Conservation (phyloP, 2,113 vertebrate genomes). For the Hypanus sabinus region DNA sequence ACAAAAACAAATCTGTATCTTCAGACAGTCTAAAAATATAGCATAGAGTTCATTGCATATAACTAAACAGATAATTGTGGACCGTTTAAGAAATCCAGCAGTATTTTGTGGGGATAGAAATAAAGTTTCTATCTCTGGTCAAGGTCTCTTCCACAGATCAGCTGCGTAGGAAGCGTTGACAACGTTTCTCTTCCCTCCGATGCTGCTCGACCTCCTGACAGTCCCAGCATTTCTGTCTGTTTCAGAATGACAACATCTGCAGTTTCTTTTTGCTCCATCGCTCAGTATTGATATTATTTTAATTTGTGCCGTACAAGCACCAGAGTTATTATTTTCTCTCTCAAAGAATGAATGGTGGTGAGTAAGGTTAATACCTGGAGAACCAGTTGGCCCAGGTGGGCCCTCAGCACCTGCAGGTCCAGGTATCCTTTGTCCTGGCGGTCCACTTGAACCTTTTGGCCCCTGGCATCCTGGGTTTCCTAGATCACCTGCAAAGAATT, state of each 20-base stretch:
- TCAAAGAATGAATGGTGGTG: too few relatives aligned
- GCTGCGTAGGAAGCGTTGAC: too few relatives aligned
- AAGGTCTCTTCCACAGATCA: too few relatives aligned
- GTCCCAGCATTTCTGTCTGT: too few relatives aligned
- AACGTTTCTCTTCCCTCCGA: too few relatives aligned
- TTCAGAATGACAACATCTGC: too few relatives aligned
- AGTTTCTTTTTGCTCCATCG: not conserved
- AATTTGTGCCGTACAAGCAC: not conserved
- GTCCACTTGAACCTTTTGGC: constrained; percentile 1
- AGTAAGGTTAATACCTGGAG: not conserved
- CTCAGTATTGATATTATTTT: not conserved
- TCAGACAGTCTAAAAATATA: too few relatives aligned
- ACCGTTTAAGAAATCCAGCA: not conserved
- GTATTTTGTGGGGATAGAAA: not conserved
- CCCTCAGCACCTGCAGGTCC: constrained; percentile 2
- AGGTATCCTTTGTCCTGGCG: not conserved
- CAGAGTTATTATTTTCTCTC: not conserved
- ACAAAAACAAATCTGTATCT: too few relatives aligned
- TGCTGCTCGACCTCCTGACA: too few relatives aligned
- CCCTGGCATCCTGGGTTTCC: not conserved
- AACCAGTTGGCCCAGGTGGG: not conserved
- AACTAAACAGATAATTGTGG: too few relatives aligned
- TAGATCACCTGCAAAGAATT: constrained; percentile 2
- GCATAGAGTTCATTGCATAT: too few relatives aligned
- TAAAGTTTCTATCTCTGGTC: too few relatives aligned